A percentile compares a stretch with the other conserved stretches of the same genome.
Conservation (phyloP, 2,888 invertebrate species). For the Embidobia sp. region DNA sequence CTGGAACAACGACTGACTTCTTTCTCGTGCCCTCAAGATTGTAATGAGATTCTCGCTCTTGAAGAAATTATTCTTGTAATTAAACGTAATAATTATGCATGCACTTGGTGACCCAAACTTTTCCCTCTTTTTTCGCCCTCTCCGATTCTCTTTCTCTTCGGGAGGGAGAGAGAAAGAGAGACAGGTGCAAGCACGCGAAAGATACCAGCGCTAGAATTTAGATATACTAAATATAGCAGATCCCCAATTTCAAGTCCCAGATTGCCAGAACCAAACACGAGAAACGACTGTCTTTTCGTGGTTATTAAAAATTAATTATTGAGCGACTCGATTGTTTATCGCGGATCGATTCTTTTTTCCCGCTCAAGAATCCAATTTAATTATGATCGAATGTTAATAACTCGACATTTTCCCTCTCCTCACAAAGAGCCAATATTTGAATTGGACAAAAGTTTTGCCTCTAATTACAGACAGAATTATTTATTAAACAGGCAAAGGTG, state of each 20-base stretch:
- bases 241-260: slow-evolving; percentile 75
- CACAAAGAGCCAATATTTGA: no score
- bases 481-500: no score
- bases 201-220: slow-evolving; percentile 52
- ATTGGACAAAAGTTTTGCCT: no score
- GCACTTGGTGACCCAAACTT: not conserved
- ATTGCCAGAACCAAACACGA: slow-evolving; percentile 62
- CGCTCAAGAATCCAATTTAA: no score
- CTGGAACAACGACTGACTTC: slow-evolving; percentile 28
- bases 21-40: slow-evolving; percentile 34
- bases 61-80: slow-evolving; percentile 43
- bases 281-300: slow-evolving; percentile 34
- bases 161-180: slow-evolving; percentile 21
- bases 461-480: no score
- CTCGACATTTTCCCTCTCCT: no score
- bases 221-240: slow-evolving; percentile 79
- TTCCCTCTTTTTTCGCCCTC: slow-evolving; percentile 8
- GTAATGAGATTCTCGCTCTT: slow-evolving; percentile 46
- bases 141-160: slow-evolving; percentile 17
- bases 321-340: no score
- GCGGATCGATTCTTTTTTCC: no score
- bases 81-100: slow-evolving; percentile 44
- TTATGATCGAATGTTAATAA: no score
- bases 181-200: slow-evolving; percentile 11
- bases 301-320: slow-evolving; percentile 30